Percentiles rank a stretch among this genome's conserved stretches.
Evolutionary conservation across 2,113 vertebrate genomes (phyloP).

Genomic region (Corythaixoides concolor): DNA sequence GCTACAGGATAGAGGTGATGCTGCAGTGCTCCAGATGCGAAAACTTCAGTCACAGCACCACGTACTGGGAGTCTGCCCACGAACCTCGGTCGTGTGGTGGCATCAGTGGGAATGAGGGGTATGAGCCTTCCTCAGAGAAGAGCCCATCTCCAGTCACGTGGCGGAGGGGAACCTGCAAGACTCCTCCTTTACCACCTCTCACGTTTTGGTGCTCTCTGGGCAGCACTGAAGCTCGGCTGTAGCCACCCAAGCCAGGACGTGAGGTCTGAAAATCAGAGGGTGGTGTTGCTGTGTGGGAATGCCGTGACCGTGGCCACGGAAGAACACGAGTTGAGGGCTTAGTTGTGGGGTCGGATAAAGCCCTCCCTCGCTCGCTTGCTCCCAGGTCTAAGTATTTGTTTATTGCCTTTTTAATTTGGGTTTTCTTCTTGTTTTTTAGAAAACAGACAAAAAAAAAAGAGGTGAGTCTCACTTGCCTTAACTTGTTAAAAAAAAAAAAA

Average conservation of each 20-base stretch:
- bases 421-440: neutral
- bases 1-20: neutral
- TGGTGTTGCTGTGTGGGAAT: neutral
- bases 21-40: neutral
- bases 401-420: neutral
- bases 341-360: neutral
- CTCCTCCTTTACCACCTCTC: neutral
- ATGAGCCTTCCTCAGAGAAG: neutral
- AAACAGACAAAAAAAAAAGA: neutral
- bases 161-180: neutral
- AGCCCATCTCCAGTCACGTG: neutral
- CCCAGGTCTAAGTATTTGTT: neutral
- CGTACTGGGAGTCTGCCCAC: accelerated
- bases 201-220: neutral
- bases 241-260: neutral
- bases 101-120: neutral
- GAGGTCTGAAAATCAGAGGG: neutral
- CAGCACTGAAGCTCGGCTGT: neutral
- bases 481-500: neutral
- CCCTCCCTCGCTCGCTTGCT: accelerated
- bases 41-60: neutral
- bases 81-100: accelerated
- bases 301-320: neutral
- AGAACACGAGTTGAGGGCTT: neutral
- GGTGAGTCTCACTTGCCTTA: neutral